Evolutionary conservation across 2,113 vertebrate genomes (phyloP).

Genomic region (Centropus unirufus): DNA sequence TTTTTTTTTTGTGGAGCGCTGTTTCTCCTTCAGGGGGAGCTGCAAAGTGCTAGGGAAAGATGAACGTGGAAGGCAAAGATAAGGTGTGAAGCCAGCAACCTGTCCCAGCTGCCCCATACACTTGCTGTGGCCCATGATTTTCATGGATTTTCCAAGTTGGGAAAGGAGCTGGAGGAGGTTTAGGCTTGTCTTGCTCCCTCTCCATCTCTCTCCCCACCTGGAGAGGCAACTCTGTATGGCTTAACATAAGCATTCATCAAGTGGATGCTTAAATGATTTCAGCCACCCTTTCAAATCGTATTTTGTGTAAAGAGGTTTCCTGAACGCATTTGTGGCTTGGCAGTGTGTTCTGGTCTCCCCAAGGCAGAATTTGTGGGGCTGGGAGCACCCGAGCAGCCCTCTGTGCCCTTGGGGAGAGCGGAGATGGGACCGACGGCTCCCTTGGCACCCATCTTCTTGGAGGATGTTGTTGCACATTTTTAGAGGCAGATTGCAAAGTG

Average conservation of each 20-base stretch:
- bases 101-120: background rate
- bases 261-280: background rate
- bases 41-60: background rate
- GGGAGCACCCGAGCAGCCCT: background rate
- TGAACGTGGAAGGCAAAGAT: background rate
- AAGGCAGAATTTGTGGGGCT: background rate
- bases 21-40: background rate
- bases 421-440: background rate
- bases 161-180: background rate
- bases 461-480: background rate
- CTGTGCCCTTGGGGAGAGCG: background rate
- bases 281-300: background rate
- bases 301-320: too few species aligned
- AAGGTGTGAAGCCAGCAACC: background rate
- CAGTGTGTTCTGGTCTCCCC: fast-evolving
- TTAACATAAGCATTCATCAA: background rate
- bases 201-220: background rate
- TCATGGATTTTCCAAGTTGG: fast-evolving
- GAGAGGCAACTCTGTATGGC: background rate
- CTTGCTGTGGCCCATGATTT: fast-evolving
- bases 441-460: background rate
- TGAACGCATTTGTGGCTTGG: fast-evolving
- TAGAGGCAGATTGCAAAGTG: background rate
- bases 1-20: background rate
- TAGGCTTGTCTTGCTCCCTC: background rate